Percentiles rank a stretch among this genome's conserved stretches.
phyloP scores from a whole-genome alignment of 2,888 invertebrate species.

The Lycophotia porphyrea region DNA sequence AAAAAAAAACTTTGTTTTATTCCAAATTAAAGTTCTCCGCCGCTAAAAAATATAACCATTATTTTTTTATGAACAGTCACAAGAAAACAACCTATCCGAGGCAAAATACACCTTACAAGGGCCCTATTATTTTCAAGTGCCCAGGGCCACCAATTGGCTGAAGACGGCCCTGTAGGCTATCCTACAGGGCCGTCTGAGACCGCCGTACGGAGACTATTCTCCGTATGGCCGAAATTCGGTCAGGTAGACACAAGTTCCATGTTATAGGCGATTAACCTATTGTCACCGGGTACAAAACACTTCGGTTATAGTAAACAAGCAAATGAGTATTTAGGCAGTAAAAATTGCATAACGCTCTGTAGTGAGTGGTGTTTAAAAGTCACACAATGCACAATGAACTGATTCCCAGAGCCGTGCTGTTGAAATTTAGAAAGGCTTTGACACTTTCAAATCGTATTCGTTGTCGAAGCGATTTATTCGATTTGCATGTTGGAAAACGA shows the following conservation, averaged over 20 bases:
- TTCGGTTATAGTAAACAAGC: background rate
- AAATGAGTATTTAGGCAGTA: background rate
- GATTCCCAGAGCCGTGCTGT: conserved; percentile 40
- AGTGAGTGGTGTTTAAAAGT: conserved; percentile 1
- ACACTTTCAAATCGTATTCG: conserved; percentile 19
- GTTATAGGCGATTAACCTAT: background rate
- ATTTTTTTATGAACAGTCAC: too few relatives aligned
- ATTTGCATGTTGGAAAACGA: conserved; percentile 11
- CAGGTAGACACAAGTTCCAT: background rate
- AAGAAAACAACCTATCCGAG: too few relatives aligned
- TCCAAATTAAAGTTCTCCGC: too few relatives aligned
- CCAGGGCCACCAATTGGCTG: too few relatives aligned
- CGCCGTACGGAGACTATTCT: too few relatives aligned
- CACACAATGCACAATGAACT: conserved; percentile 54
- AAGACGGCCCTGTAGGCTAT: too few relatives aligned
- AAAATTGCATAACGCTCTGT: conserved; percentile 37
- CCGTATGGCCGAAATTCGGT: background rate
- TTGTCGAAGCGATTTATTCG: background rate
- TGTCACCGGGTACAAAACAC: background rate
- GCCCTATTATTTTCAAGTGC: too few relatives aligned
- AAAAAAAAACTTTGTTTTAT: too few relatives aligned
- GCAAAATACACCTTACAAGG: too few relatives aligned
- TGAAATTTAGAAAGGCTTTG: conserved; percentile 46
- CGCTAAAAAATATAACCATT: too few relatives aligned
- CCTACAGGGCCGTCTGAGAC: too few relatives aligned